phyloP scores from a whole-genome alignment of 92 coral and sea anemone genomes.

The Zoanthus sansibaricus region DNA sequence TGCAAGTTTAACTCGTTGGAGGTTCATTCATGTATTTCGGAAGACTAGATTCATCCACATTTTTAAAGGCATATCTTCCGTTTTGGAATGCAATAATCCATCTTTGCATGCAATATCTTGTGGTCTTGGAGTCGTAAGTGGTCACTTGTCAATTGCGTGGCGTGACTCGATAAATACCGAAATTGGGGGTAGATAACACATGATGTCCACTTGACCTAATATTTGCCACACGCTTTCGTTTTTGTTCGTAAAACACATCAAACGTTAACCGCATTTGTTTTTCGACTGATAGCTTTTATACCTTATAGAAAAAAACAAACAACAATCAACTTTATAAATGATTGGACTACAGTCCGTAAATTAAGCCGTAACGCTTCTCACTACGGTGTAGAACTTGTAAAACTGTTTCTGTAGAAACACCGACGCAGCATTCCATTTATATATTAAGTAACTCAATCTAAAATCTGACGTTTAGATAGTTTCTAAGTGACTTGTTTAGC shows the following conservation, averaged over 20 bases:
- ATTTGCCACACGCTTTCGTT: background rate
- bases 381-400: too few relatives aligned
- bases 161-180: conserved; percentile 15
- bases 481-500: too few relatives aligned
- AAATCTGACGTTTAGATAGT: too few relatives aligned
- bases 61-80: background rate
- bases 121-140: background rate
- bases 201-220: background rate
- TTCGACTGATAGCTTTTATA: background rate
- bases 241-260: background rate
- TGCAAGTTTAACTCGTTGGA: conserved; percentile 5
- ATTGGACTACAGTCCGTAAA: too few relatives aligned
- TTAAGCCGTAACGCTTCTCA: too few relatives aligned
- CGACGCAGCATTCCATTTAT: too few relatives aligned
- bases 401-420: too few relatives aligned
- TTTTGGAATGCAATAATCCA: background rate
- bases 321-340: too few relatives aligned
- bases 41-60: background rate
- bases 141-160: conserved; percentile 1
- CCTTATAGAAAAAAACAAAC: background rate
- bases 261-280: background rate
- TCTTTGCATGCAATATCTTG: too few relatives aligned
- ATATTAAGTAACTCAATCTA: too few relatives aligned
- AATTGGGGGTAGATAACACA: background rate
- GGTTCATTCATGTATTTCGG: background rate